Base-by-base conservation (phyloP, 2,888 invertebrate genomes). In the Exephanes ischioxanthus region DNA sequence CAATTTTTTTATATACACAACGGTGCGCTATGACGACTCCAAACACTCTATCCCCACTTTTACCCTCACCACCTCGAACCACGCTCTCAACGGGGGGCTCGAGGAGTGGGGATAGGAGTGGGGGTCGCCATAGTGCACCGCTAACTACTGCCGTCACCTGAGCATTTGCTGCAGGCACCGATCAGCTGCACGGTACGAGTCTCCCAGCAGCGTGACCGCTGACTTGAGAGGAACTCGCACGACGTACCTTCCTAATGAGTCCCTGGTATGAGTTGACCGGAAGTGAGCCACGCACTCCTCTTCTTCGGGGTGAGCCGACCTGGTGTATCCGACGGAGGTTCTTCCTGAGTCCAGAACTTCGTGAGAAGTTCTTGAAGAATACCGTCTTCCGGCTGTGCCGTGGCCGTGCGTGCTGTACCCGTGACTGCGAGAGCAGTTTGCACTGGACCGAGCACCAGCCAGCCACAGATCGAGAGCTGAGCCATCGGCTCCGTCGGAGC, bases 361-460 rank as follows among this genome's bases (percentile, higher is more conserved):
- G 81, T 68, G 14, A 81, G 68, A 3, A 51, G 26, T 4, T 70
- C 51, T 16, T 76, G 70, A 3, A 82, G n/a, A 1, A 19, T 11
- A 11, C 26, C n/a, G 19, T 26, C 26, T 16, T 41, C 48, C 5
- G n/a, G 30, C 3, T 70, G 61, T 0, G 26, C 16, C 1, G 16
- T 26, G 2, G 48, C 70, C 19, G 48, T 26, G 5, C 48, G 48
- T 0, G 51, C 26, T 9, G 45, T n/a, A 30, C 48, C 48, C n/a
- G 30, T 33, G 61, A 3, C 11, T 58, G 48, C 33, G 14, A 53
- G 6, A 2, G n/a, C 55, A 1, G 11, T 9, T 6, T 22, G 7
- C 14, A 67, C 66, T n/a, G 77, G 83, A 7, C 80, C 83, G 26
- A 86, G 76, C 3, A 83, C 51, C 1, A 77, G 22, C 80, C 72